Conservation (phyloP, 2,797 vertebrate species). For the Brachymystax lenok region DNA sequence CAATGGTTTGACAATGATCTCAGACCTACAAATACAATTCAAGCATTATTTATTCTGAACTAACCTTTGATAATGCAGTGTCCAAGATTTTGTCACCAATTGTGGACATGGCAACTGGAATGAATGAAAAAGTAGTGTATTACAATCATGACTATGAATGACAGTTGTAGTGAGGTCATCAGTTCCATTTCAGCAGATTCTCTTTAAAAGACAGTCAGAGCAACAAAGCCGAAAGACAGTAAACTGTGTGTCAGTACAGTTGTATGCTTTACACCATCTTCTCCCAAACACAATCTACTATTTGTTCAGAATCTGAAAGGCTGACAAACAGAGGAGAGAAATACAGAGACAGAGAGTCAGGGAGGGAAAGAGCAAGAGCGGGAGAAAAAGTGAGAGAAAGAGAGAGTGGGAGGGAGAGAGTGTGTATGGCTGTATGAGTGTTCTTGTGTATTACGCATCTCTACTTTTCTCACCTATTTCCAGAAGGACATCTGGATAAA, state of each 20-base stretch:
- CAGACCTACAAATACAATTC: not conserved
- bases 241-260: constrained; percentile 26
- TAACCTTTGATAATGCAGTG: constrained; percentile 95
- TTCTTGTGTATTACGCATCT: not conserved
- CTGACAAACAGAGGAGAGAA: constrained; percentile 4
- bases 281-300: constrained; percentile 39
- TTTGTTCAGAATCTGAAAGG: constrained; percentile 27
- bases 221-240: constrained; percentile 4
- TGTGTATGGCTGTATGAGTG: not conserved
- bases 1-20: not conserved
- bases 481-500: constrained; percentile 79
- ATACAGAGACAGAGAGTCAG: not conserved
- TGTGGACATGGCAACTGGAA: constrained; percentile 93
- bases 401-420: not conserved
- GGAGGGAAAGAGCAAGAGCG: not conserved
- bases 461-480: constrained; percentile 85
- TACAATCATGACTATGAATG: constrained; percentile 26
- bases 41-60: not conserved
- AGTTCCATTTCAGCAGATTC: constrained; percentile 8
- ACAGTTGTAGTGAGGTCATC: constrained; percentile 32
- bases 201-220: not conserved
- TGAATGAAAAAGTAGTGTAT: constrained; percentile 44
- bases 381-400: not conserved
- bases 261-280: constrained; percentile 47
- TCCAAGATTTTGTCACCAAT: constrained; percentile 95